A percentile compares a stretch with the other conserved stretches of the same genome.
Evolutionary conservation across 2,797 vertebrate genomes (phyloP).

Genomic region (Lepus oiostolus): DNA sequence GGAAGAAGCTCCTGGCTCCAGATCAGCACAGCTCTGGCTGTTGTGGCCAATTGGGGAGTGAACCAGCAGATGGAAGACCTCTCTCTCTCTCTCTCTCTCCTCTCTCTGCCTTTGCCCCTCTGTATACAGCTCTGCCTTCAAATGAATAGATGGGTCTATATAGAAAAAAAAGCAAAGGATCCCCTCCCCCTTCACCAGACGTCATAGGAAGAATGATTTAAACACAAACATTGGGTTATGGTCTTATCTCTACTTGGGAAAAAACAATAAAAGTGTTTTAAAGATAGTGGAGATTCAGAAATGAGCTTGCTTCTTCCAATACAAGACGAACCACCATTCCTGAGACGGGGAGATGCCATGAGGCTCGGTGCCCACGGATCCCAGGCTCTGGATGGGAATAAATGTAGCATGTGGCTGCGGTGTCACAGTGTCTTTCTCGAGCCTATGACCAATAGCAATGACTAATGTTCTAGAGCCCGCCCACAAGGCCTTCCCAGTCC

Average conservation of each 20-base stretch:
- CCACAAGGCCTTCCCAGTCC: not conserved
- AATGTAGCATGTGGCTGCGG: too few relatives aligned
- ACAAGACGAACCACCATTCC: not conserved
- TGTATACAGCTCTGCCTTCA: too few relatives aligned
- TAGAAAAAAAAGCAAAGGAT: too few relatives aligned
- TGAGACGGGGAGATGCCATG: too few relatives aligned
- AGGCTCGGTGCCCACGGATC: not conserved
- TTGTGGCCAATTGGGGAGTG: too few relatives aligned
- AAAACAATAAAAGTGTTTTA: not conserved
- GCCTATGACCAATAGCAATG: not conserved
- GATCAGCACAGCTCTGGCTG: too few relatives aligned
- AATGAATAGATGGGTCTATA: too few relatives aligned
- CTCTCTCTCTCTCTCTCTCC: too few relatives aligned
- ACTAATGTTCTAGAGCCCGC: not conserved
- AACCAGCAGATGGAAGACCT: too few relatives aligned
- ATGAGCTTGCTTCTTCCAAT: not conserved
- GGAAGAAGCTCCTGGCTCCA: too few relatives aligned
- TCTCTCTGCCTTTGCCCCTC: too few relatives aligned
- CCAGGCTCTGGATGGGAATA: not conserved
- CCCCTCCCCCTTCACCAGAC: not conserved
- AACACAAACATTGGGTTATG: not conserved
- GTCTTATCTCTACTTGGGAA: constrained; percentile 14
- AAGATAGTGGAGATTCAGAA: not conserved
- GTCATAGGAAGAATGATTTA: not conserved
- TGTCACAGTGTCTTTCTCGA: not conserved